phyloP scores from a whole-genome alignment of 2,888 invertebrate genomes.

The Didymodactylos carnosus region DNA sequence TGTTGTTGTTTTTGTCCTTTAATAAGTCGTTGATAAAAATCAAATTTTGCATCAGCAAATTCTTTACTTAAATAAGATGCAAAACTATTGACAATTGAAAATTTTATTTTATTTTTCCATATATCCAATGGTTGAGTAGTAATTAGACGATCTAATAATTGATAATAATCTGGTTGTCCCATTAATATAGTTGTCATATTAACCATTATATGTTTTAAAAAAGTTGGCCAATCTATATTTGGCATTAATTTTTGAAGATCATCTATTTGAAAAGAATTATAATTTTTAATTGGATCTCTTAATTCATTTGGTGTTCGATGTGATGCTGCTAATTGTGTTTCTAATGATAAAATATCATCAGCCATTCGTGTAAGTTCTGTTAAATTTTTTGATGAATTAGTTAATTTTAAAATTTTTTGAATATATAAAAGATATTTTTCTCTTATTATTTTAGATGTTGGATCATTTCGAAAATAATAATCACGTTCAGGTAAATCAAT shows the following conservation, averaged over 20 bases:
- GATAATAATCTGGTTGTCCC: not conserved
- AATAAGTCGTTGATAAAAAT: not conserved
- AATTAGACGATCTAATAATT: not conserved
- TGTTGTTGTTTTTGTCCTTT: not conserved
- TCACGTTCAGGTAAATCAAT: not conserved
- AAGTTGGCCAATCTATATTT: not conserved
- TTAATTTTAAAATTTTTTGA: not conserved
- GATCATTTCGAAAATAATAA: not conserved
- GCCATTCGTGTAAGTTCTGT: not conserved
- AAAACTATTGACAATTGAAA: not conserved
- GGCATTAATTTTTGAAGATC: not conserved
- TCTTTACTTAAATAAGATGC: not conserved
- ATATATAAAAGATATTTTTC: not conserved
- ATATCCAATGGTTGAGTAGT: not conserved
- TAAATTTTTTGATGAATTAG: not conserved
- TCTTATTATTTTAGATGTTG: not conserved
- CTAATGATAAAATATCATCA: not conserved
- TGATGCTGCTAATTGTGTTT: not conserved
- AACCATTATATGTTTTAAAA: no score
- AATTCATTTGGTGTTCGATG: not conserved
- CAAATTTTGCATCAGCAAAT: not conserved
- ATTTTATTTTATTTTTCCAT: not conserved
- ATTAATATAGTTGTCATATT: not conserved
- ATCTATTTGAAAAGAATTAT: not conserved
- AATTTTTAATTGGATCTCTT: not conserved